Evolutionary conservation across 2,113 vertebrate species (phyloP).

Genomic region (Larimichthys crocea): DNA sequence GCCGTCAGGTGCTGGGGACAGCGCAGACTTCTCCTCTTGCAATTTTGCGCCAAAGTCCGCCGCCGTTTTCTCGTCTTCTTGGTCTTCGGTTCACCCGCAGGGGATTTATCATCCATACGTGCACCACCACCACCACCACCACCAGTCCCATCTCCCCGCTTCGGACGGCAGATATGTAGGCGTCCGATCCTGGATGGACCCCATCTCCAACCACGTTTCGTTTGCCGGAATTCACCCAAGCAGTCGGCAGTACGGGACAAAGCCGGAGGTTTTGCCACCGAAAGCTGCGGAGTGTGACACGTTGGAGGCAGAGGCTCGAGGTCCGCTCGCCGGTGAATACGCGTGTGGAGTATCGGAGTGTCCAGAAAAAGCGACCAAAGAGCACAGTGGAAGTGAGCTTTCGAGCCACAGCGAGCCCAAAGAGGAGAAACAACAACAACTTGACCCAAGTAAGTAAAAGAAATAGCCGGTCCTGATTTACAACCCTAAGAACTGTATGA

Average conservation of each 20-base stretch:
- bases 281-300: slow-evolving; percentile 89
- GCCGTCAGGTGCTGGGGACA: slow-evolving; percentile 89
- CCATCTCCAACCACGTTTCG: slow-evolving; percentile 86
- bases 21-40: slow-evolving; percentile 94
- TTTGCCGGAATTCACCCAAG: slow-evolving; percentile 88
- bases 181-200: slow-evolving; percentile 96
- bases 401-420: slow-evolving; percentile 91
- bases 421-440: slow-evolving; percentile 95
- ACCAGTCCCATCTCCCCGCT: slow-evolving; percentile 88
- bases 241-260: slow-evolving; percentile 90
- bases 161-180: slow-evolving; percentile 90
- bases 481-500: slow-evolving; percentile 92
- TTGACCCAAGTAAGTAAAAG: slow-evolving; percentile 99
- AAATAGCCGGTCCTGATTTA: slow-evolving; percentile 96
- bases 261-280: slow-evolving; percentile 87
- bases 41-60: slow-evolving; percentile 96
- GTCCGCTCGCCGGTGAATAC: slow-evolving; percentile 85
- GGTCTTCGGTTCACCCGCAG: slow-evolving; percentile 93
- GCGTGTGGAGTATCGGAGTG: slow-evolving; percentile 86
- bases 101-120: slow-evolving; percentile 96
- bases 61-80: slow-evolving; percentile 92
- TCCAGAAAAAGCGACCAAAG: slow-evolving; percentile 86
- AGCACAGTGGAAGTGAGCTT: slow-evolving; percentile 87
- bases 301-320: slow-evolving; percentile 85
- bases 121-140: slow-evolving; percentile 82